A percentile compares a stretch with the other conserved stretches of the same genome.
phyloP scores from a whole-genome alignment of 2,888 invertebrate genomes.

The Xestia sexstrigata region DNA sequence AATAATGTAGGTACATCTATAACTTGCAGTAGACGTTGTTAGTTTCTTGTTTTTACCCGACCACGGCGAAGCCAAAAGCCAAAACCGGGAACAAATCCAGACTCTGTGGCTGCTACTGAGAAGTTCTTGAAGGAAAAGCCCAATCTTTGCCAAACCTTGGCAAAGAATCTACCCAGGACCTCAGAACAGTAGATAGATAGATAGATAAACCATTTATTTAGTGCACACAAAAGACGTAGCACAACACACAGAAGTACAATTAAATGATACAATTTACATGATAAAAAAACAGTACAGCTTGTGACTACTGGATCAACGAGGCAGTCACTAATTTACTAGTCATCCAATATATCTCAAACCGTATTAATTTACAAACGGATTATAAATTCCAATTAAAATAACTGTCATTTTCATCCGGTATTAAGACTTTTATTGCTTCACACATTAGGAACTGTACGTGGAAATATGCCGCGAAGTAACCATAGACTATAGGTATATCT shows the following conservation, averaged over 20 bases:
- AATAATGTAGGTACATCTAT: neutral
- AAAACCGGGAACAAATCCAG: too few species aligned
- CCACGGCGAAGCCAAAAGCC: too few species aligned
- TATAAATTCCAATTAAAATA: conserved; percentile 20
- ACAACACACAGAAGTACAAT: too few species aligned
- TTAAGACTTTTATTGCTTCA: neutral
- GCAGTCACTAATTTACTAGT: neutral
- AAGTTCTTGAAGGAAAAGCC: neutral
- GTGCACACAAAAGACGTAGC: too few species aligned
- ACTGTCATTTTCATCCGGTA: conserved; percentile 47
- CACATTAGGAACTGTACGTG: conserved; percentile 41
- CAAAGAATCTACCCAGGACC: too few species aligned
- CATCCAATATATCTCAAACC: neutral
- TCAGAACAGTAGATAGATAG: too few species aligned
- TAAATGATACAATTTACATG: too few species aligned
- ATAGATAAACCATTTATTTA: too few species aligned
- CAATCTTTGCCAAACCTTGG: neutral
- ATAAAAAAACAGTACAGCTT: too few species aligned
- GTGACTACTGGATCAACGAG: neutral
- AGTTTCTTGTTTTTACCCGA: too few species aligned
- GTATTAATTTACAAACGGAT: neutral
- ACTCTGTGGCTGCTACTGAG: neutral
- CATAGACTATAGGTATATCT: neutral
- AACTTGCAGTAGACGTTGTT: neutral
- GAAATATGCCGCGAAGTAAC: conserved; percentile 22